Evolutionary conservation across 2,113 vertebrate species (phyloP).

Genomic region (Stomatorhinus ivindoensis): DNA sequence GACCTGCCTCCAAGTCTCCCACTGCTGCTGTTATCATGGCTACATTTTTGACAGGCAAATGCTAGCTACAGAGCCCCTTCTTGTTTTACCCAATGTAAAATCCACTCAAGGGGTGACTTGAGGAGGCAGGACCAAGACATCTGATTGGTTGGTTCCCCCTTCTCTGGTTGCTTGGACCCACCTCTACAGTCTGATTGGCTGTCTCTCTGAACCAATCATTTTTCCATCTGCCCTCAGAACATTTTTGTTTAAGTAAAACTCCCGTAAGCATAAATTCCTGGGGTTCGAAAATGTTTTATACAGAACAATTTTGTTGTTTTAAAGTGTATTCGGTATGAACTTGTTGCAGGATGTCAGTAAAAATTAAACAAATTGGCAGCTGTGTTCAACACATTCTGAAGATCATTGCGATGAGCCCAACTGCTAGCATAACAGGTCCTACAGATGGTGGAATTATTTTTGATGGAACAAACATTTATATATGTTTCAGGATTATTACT

Average conservation of each 20-base stretch:
- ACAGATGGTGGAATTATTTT: not conserved
- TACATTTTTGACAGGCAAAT: not conserved
- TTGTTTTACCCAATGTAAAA: not conserved
- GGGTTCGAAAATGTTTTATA: not conserved
- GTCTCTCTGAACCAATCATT: too few relatives aligned
- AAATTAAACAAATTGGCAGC: not conserved
- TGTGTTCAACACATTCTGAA: not conserved
- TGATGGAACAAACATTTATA: not conserved
- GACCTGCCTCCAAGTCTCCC: not conserved
- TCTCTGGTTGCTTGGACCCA: too few relatives aligned
- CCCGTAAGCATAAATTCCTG: not conserved
- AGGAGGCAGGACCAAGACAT: too few relatives aligned
- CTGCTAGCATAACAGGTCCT: not conserved
- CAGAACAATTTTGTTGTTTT: not conserved
- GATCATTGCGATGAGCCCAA: not conserved
- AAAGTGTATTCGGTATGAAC: not conserved
- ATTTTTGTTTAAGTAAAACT: too few relatives aligned
- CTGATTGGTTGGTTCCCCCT: too few relatives aligned
- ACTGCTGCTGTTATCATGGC: not conserved
- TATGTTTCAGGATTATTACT: not conserved
- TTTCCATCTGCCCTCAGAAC: too few relatives aligned
- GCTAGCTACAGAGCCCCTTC: not conserved
- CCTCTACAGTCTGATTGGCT: too few relatives aligned
- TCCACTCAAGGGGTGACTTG: too few relatives aligned
- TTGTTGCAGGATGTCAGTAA: not conserved